Evolutionary conservation across 2,888 invertebrate genomes (phyloP).

Genomic region (Spilarctia lutea): DNA sequence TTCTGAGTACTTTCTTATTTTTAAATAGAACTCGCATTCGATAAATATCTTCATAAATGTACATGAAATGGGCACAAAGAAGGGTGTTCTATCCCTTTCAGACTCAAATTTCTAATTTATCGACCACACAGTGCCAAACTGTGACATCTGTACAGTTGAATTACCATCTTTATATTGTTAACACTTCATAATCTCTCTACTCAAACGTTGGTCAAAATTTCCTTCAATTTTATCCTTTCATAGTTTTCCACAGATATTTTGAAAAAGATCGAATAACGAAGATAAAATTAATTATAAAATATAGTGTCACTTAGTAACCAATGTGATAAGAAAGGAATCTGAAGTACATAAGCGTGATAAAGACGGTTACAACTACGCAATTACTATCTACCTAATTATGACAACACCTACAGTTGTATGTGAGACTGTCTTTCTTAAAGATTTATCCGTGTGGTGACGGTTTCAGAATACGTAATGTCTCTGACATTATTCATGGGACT

Average conservation of each 20-base stretch:
- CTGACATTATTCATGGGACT: too few species aligned
- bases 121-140: too few species aligned
- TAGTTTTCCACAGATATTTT: not conserved
- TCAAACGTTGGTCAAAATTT: too few species aligned
- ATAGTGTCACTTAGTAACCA: not conserved
- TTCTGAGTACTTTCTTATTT: not conserved
- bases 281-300: not conserved
- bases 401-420: not conserved
- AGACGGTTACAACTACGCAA: not conserved
- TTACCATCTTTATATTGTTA: too few species aligned
- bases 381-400: not conserved
- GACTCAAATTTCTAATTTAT: not conserved
- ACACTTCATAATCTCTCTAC: too few species aligned
- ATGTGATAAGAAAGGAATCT: not conserved
- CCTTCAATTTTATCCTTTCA: too few species aligned
- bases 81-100: not conserved
- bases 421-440: not conserved
- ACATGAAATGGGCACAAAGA: not conserved
- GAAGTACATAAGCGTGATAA: not conserved
- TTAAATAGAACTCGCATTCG: not conserved
- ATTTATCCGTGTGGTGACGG: too few species aligned
- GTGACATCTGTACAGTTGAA: too few species aligned
- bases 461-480: too few species aligned
- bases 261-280: not conserved
- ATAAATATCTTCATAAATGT: not conserved